Percentiles rank a stretch among this genome's conserved stretches.
phyloP scores from a whole-genome alignment of 2,797 vertebrate species.

The Caiman crocodilus region DNA sequence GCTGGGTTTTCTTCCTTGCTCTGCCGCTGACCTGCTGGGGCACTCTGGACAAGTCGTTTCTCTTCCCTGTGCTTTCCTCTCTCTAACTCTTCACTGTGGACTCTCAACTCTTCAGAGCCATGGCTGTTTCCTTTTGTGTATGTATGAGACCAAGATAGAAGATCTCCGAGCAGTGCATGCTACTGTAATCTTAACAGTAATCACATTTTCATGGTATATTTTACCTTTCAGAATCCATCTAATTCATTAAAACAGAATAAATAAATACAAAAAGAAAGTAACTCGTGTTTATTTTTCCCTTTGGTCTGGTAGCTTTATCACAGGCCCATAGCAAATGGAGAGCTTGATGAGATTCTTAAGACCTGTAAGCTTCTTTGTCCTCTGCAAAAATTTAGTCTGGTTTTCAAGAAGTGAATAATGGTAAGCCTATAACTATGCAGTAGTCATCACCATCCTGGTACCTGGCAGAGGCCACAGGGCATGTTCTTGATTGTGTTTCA shows the following conservation, averaged over 20 bases:
- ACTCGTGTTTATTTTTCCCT: not conserved
- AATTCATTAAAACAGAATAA: not conserved
- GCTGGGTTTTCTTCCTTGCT: not conserved
- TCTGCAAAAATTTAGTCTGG: too few species aligned
- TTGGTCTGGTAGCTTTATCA: not conserved
- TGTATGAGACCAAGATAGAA: not conserved
- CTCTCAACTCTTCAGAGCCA: not conserved
- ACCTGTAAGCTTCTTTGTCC: too few species aligned
- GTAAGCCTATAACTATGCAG: too few species aligned
- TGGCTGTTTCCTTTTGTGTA: not conserved
- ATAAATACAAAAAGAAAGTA: not conserved
- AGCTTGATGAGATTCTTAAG: too few species aligned
- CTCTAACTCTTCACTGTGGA: fast-evolving
- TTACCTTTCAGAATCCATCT: not conserved
- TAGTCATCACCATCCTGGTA: too few species aligned
- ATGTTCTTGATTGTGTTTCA: too few species aligned
- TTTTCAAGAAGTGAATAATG: too few species aligned
- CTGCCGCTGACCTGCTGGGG: not conserved
- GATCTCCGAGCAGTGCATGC: not conserved
- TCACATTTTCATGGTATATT: too few species aligned
- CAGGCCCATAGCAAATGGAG: too few species aligned
- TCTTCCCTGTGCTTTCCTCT: not conserved
- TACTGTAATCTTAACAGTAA: not conserved
- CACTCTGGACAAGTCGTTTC: not conserved
- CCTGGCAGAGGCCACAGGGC: too few species aligned